phyloP scores from a whole-genome alignment of 2,888 invertebrate species.

The Athalia circularis region DNA sequence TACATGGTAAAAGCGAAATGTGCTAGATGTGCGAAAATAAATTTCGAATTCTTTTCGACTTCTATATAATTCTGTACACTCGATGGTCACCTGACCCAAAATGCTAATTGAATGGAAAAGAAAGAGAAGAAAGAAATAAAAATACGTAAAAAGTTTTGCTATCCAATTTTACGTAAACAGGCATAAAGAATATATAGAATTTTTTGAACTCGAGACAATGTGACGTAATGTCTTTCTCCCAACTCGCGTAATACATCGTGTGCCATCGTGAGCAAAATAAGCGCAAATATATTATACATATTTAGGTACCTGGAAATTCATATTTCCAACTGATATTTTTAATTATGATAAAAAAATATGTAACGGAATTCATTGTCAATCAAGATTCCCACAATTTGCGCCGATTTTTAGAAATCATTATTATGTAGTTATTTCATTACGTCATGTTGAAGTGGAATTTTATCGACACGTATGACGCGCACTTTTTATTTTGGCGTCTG shows the following conservation, averaged over 20 bases:
- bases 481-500: no score
- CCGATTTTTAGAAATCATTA: no score
- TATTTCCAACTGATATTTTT: neutral
- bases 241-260: constrained; percentile 5
- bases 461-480: no score
- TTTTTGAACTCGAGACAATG: neutral
- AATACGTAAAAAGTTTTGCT: neutral
- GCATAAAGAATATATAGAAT: constrained; percentile 22
- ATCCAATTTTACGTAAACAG: constrained; percentile 35
- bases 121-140: neutral
- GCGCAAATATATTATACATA: neutral
- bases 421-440: no score
- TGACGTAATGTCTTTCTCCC: constrained; percentile 34
- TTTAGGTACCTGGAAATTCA: neutral
- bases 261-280: neutral
- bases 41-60: constrained; percentile 6
- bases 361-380: no score
- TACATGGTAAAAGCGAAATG: neutral
- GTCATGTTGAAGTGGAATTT: no score
- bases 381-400: no score
- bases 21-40: neutral
- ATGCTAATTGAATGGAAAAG: constrained; percentile 10
- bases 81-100: constrained; percentile 23
- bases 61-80: neutral
- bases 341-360: no score